These are phyloP conservation scores for Hirudinaria manillensis DNA, from an alignment of 2,888 invertebrate species.

Conservation along the genomic window DNA sequence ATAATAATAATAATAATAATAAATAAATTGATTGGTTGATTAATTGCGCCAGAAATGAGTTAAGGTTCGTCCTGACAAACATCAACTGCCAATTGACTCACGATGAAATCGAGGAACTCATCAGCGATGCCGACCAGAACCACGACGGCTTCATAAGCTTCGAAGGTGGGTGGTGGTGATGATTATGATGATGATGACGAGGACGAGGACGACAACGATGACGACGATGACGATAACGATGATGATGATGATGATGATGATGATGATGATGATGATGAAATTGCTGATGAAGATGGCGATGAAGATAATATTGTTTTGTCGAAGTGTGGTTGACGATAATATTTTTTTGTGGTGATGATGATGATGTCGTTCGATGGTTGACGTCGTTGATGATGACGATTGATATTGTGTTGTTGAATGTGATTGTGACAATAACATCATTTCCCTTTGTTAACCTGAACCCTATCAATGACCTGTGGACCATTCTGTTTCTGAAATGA, in stretches of 20 bases:
- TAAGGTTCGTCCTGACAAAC: conserved; percentile 38
- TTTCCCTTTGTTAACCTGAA: no score
- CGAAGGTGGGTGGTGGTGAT: conserved; percentile 34
- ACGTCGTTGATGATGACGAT: conserved; percentile 9
- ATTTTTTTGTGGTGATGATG: neutral
- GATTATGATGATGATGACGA: neutral
- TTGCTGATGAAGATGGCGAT: neutral
- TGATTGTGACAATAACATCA: neutral
- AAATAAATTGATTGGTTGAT: no score
- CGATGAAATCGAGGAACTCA: conserved; percentile 38
- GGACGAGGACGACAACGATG: neutral
- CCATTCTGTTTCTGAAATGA: no score
- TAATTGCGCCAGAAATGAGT: conserved; percentile 27
- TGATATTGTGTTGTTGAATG: neutral
- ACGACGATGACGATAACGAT: conserved; percentile 22
- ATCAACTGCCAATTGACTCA: conserved; percentile 36
- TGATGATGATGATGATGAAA: neutral
- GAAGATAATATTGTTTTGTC: neutral
- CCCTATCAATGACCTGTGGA: no score
- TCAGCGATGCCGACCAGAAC: conserved; percentile 38
- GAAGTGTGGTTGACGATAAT: no score
- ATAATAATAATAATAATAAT: no score
- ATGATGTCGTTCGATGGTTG: neutral
- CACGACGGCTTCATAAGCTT: conserved; percentile 37
- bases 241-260: conserved; percentile 28